phyloP scores from a whole-genome alignment of 2,888 invertebrate species.

The Branchellion lobata region DNA sequence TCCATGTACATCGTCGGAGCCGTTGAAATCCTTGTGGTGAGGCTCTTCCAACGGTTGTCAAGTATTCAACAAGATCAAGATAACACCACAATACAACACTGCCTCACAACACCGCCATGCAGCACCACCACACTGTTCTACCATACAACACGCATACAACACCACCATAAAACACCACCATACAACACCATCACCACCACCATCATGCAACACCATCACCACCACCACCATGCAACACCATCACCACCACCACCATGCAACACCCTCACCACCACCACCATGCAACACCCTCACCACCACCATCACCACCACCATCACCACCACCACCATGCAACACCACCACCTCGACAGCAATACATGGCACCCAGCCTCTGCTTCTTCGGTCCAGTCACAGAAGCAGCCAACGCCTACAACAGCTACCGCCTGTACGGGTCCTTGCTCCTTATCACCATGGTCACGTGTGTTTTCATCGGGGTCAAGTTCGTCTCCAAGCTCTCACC shows the following conservation, averaged over 20 bases:
- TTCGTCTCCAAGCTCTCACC: constrained; percentile 99
- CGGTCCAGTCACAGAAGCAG: constrained; percentile 71
- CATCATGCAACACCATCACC: constrained; percentile 4
- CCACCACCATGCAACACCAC: background rate
- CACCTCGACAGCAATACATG: constrained; percentile 59
- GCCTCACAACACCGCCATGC: background rate
- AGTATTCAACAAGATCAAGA: too few species aligned
- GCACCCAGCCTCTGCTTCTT: constrained; percentile 76
- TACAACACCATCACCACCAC: background rate
- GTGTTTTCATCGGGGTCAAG: constrained; percentile 92
- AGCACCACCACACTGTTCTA: background rate
- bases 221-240: background rate
- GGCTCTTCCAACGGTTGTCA: constrained; percentile 79
- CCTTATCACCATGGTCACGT: constrained; percentile 82
- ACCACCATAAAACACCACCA: background rate
- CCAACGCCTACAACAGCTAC: constrained; percentile 92
- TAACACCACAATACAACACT: background rate
- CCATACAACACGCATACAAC: background rate
- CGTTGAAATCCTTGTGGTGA: constrained; percentile 91
- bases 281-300: background rate
- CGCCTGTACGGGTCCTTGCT: constrained; percentile 90
- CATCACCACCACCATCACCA: constrained; percentile 1
- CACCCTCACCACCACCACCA: constrained; percentile 2
- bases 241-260: background rate
- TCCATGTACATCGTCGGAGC: constrained; percentile 95